These are phyloP conservation scores for Rhinoptilus africanus DNA, from an alignment of 2,113 vertebrate species.

Conservation along the genomic window DNA sequence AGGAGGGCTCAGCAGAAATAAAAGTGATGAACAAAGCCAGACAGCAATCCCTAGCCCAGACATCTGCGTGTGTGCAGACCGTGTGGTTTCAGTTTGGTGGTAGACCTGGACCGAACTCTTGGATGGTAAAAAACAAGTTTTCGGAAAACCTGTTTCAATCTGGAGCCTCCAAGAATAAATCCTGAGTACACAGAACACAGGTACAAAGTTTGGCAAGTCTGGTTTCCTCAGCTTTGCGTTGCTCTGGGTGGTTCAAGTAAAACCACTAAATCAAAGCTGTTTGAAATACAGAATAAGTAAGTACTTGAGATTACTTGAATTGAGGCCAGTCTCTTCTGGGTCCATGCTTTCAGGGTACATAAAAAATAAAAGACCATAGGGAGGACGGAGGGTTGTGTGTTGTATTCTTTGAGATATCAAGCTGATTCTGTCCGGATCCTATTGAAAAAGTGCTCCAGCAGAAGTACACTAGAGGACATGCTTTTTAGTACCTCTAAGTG, in stretches of 20 bases:
- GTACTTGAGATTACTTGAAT: slow-evolving; percentile 35
- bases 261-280: slow-evolving; percentile 31
- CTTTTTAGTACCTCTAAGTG: background rate
- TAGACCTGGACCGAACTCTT: background rate
- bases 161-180: slow-evolving; percentile 8
- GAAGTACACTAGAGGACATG: background rate
- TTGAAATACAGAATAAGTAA: slow-evolving; percentile 28
- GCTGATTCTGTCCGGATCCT: background rate
- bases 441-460: background rate
- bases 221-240: background rate
- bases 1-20: background rate
- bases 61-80: background rate
- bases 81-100: background rate
- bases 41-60: background rate
- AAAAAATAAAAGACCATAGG: background rate
- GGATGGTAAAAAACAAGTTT: background rate
- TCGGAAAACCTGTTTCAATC: background rate
- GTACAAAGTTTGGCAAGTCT: background rate
- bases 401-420: background rate
- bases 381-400: background rate
- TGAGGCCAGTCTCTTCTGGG: background rate
- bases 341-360: background rate
- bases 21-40: background rate
- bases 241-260: slow-evolving; percentile 1
- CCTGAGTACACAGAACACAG: background rate